These are phyloP conservation scores for Lophotriccus pileatus DNA, from an alignment of 2,797 vertebrate genomes.

Conservation along the genomic window DNA sequence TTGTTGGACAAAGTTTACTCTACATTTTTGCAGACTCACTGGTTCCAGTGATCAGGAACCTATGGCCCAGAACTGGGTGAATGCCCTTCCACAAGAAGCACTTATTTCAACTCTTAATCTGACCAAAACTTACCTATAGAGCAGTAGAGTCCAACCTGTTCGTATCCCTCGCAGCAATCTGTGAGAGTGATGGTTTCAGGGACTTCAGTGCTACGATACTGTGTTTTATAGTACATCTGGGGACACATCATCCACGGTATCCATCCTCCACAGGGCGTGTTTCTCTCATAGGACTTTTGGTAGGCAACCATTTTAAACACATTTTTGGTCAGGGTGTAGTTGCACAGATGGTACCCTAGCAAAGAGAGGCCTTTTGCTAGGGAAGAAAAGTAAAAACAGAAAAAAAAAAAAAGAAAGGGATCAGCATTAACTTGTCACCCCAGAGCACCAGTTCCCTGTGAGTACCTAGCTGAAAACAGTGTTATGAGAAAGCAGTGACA, in stretches of 20 bases:
- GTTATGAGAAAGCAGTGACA: background rate
- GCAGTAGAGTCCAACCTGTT: constrained; percentile 86
- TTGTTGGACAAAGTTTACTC: background rate
- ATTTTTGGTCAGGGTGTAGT: constrained; percentile 65
- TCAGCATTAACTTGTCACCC: background rate
- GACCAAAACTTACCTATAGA: constrained; percentile 79
- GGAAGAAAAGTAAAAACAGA: background rate
- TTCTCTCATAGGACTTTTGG: constrained; percentile 68
- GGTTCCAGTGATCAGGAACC: background rate
- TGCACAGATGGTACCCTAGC: constrained; percentile 84
- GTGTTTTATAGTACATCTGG: constrained; percentile 70
- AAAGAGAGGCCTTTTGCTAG: constrained; percentile 77
- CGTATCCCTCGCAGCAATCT: constrained; percentile 86
- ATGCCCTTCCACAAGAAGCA: background rate
- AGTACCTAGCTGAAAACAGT: background rate
- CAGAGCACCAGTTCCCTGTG: background rate
- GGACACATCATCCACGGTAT: constrained; percentile 81
- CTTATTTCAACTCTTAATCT: background rate
- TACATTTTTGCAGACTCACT: background rate
- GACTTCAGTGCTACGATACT: constrained; percentile 62
- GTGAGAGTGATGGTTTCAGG: constrained; percentile 70
- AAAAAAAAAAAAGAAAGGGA: background rate
- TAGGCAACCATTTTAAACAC: constrained; percentile 74
- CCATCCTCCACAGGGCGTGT: constrained; percentile 82
- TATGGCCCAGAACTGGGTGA: background rate